Base-by-base conservation (phyloP, 2,888 invertebrate genomes). In the Gisinianus flammeolus region DNA sequence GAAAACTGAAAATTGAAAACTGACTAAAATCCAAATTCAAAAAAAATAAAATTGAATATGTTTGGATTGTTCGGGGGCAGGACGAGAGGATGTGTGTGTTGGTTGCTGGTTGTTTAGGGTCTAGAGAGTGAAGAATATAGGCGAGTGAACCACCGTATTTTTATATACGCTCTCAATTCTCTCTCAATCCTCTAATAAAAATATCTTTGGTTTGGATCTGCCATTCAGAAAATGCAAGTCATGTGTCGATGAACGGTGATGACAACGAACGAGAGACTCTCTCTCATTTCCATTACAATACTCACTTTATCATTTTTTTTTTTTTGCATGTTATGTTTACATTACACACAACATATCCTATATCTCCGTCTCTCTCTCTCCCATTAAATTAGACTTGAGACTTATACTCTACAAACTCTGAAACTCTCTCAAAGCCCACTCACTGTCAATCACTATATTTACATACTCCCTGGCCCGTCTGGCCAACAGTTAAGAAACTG, bases 111-210 rank as follows among this genome's bases (percentile, higher is more conserved):
- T n/a, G 67, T 19, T 4, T 28, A 22, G 16, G 30, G 0, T 31
- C n/a, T 1, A 24, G 2, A 44, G 28, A 54, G 16, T 70, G 54
- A 54, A 31, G 72, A 72, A 19, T 72, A 54, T 72, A 22, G 31
- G n/a, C 28, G 58, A 30, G 22, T 58, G 31, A 16, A 22, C 28
- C 33, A 10, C 30, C n/a, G 58, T 56, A 69, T 69, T 72, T 72
- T 72, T 72, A 72, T 72, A 72, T 58, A 58, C 72, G 56, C 96
- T 96, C 0, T 33, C 67, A 67, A 67, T 67, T 67, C 26, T 30
- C 19, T n/a, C 33, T n/a, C 12, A 31, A 67, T n/a, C 33, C 24
- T 62, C 26, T 28, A 26, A 26, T 26, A 62, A 2, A 26, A 62
- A 62, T 26, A 24, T 62, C 26, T 12, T 62, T 26, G 28, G 12